Percentiles rank a stretch among this genome's conserved stretches.
Evolutionary conservation across 2,888 invertebrate species (phyloP).

Genomic region (Agrotis clavis): DNA sequence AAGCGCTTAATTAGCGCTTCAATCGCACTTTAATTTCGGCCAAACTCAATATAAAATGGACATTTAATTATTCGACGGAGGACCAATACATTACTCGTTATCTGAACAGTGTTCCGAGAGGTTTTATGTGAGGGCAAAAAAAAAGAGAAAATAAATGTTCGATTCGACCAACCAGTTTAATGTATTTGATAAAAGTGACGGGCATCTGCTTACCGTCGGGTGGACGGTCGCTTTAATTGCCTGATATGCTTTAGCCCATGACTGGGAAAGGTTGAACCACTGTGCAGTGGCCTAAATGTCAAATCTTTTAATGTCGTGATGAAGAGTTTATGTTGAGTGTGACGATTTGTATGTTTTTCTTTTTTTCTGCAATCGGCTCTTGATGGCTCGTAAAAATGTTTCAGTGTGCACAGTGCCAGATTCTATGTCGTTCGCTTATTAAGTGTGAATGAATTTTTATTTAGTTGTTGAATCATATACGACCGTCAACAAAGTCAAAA

Average conservation of each 20-base stretch:
- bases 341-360: slow-evolving; percentile 56
- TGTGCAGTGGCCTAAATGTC: slow-evolving; percentile 75
- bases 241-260: slow-evolving; percentile 79
- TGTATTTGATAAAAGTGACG: slow-evolving; percentile 90
- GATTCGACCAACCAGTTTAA: slow-evolving; percentile 87
- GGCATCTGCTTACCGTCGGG: slow-evolving; percentile 88
- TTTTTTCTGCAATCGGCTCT: slow-evolving; percentile 31
- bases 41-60: slow-evolving; percentile 79
- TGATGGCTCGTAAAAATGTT: slow-evolving; percentile 53
- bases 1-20: slow-evolving; percentile 81
- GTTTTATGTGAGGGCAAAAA: slow-evolving; percentile 81
- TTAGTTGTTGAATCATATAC: slow-evolving; percentile 52
- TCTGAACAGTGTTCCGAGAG: slow-evolving; percentile 79
- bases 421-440: slow-evolving; percentile 29
- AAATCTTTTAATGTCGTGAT: slow-evolving; percentile 70
- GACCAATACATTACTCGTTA: slow-evolving; percentile 88
- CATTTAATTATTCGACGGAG: slow-evolving; percentile 87
- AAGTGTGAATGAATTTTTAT: slow-evolving; percentile 45
- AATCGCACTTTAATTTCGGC: slow-evolving; percentile 76
- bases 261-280: slow-evolving; percentile 70
- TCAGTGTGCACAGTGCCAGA: slow-evolving; percentile 38
- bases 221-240: slow-evolving; percentile 86
- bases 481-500: slow-evolving; percentile 47
- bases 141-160: slow-evolving; percentile 83
- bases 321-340: slow-evolving; percentile 52